Base-by-base conservation (phyloP, 2,888 invertebrate genomes). In the Spilosoma lubricipeda region DNA sequence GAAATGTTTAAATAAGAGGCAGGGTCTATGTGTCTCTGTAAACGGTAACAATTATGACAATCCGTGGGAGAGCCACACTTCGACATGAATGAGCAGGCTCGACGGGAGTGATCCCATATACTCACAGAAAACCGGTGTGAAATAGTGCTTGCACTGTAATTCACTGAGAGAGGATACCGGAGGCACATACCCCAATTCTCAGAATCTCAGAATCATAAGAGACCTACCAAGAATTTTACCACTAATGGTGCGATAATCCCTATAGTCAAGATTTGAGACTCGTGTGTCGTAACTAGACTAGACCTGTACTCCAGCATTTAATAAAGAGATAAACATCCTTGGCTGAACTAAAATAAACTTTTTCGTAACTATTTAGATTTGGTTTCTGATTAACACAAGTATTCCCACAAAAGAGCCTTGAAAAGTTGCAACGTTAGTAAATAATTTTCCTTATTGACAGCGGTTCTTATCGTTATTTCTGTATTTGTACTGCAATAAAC, bases 371-470 rank as follows among this genome's bases (percentile, higher is more conserved):
- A 4, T 15, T n/a, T 30, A 63, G 59, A 63, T 63, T n/a, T 18
- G 59, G 5, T 63, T 63, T 63, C 7, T 63, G 27, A 30, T 63
- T 63, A 63, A 63, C 63, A 63, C 63, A 30, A 63, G 18, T 63
- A 63, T 63, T 30, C 15, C 63, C 30, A 30, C 63, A 63, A 63
- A 30, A 30, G 27, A 15, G 11, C 59, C 27, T 63, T 63, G 63
- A 30, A 63, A 63, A 63, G 11, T 30, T 1, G 48, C 48, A 48
- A 20, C 33, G 30, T 30, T 30, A 63, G 7, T 30, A 30, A 15
- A 30, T 11, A 3, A 45, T 45, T 67, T 67, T 67, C 67, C 67
- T 67, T 67, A 67, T 67, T 30, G 27, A 20, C 42, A 30, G 27
- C 15, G 42, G 67, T 67, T 45, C 27, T 67, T 67, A 67, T 42